Base-by-base conservation (phyloP, 2,888 invertebrate species). In the Dolomedes plantarius region DNA sequence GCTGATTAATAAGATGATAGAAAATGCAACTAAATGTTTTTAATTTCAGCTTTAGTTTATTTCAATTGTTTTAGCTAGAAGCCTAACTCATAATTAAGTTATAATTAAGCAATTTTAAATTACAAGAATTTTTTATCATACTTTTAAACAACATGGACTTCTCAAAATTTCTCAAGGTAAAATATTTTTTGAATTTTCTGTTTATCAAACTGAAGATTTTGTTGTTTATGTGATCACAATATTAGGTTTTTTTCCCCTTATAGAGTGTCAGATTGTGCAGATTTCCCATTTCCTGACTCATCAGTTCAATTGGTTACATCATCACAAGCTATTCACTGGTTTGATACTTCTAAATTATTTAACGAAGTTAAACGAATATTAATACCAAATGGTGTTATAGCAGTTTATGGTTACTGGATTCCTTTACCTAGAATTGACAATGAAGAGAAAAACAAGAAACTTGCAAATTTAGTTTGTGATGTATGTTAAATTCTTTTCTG, bases 371-470 rank as follows among this genome's bases (percentile, higher is more conserved):
- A 80, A 41, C 73, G 88, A 69, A 36, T 88, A 7, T 46, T 89
- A 1, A 7, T 31, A 3, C 71, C 77, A n/a, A 77, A 71, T 46
- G 88, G 89, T 39, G 86, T 82, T 1, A 6, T 88, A 28, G 87
- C 89, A n/a, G 74, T 78, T 5, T 78, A 81, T 41, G 88, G 88
- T 6, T 88, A 89, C 36, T 79, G 80, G 74, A 86, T 88, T 31
- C 88, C 88, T 29, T 9, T 85, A 9, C 83, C 88, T 19, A 67
- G 65, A 13, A 41, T 73, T 2, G 41, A 67, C 11, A 69, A 80
- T n/a, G 29, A 56, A 62, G 28, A 11, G 19, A 78, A 78, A 32
- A 62, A 78, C 23, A 62, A 50, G 5, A 32, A 65, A 36, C 29
- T 88, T 11, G 23, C 27, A 16, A 28, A 68, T 19, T 46, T 87